Conservation (phyloP, 2,888 invertebrate species). For the Drosophila phalerata region DNA sequence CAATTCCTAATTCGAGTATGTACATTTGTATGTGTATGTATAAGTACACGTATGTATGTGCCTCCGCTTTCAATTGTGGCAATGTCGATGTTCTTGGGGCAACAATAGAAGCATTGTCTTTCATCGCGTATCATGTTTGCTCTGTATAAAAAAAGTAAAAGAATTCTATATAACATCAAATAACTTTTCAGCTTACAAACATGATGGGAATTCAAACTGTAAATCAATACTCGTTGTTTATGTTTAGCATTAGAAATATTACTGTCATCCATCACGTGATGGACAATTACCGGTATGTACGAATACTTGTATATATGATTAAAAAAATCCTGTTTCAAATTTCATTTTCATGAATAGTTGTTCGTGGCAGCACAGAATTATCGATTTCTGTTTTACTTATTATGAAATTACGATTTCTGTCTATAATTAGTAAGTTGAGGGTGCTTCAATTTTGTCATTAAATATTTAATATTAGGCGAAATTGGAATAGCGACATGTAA, state of each 20-base stretch:
- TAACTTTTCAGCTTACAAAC: background rate
- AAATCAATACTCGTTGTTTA: slow-evolving; percentile 6
- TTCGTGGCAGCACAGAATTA: background rate
- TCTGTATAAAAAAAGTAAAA: background rate
- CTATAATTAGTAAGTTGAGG: background rate
- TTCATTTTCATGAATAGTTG: background rate
- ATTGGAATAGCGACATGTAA: background rate
- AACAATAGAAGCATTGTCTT: slow-evolving; percentile 4
- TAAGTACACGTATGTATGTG: slow-evolving; percentile 8
- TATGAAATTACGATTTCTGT: background rate
- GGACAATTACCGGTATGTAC: background rate
- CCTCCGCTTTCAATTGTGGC: slow-evolving; percentile 51
- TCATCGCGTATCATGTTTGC: slow-evolving; percentile 1
- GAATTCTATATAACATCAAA: background rate
- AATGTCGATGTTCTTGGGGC: slow-evolving; percentile 3
- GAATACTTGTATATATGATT: background rate
- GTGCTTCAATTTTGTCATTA: background rate
- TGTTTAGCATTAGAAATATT: background rate
- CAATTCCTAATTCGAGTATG: background rate
- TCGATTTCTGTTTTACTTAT: background rate
- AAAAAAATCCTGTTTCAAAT: background rate
- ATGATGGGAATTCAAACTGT: slow-evolving; percentile 8
- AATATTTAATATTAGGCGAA: background rate
- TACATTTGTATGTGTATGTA: background rate
- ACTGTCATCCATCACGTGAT: background rate